Conservation (phyloP, 2,888 invertebrate genomes). For the Eristalis arbustorum region DNA sequence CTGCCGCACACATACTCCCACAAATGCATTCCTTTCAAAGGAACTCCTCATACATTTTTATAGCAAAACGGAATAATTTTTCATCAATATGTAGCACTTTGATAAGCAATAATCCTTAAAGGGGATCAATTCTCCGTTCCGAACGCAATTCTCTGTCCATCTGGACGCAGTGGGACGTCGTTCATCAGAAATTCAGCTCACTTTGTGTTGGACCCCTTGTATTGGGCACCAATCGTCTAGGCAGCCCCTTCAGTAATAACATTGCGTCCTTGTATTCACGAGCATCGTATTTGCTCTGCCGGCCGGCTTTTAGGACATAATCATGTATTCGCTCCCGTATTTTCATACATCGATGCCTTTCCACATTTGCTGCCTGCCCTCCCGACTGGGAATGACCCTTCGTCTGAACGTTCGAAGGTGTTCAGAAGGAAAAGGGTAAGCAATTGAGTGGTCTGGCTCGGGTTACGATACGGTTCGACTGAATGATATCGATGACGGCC, state of each 20-base stretch:
- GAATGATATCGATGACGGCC: slow-evolving; percentile 53
- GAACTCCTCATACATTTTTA: slow-evolving; percentile 72
- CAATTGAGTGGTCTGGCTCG: slow-evolving; percentile 40
- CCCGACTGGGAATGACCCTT: background rate
- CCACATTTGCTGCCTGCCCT: slow-evolving; percentile 2
- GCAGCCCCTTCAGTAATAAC: slow-evolving; percentile 57
- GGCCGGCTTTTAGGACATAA: slow-evolving; percentile 7
- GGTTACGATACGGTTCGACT: slow-evolving; percentile 60
- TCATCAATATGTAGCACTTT: slow-evolving; percentile 72
- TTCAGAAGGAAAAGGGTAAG: slow-evolving; percentile 7
- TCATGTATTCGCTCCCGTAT: slow-evolving; percentile 42
- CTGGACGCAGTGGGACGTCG: background rate
- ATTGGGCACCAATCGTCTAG: slow-evolving; percentile 47
- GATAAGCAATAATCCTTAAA: slow-evolving; percentile 72
- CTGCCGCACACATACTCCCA: background rate
- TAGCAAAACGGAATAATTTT: slow-evolving; percentile 71
- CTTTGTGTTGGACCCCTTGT: slow-evolving; percentile 23
- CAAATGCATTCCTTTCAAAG: slow-evolving; percentile 57
- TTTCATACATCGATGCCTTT: slow-evolving; percentile 51
- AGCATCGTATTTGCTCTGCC: slow-evolving; percentile 2
- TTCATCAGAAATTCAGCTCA: slow-evolving; percentile 11
- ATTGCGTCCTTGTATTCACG: slow-evolving; percentile 56
- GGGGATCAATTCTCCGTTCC: slow-evolving; percentile 68
- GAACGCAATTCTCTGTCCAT: background rate
- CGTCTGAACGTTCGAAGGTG: slow-evolving; percentile 39